These are phyloP conservation scores for Aphelenchoides besseyi DNA, from an alignment of 1,140 invertebrate species.

Conservation along the genomic window DNA sequence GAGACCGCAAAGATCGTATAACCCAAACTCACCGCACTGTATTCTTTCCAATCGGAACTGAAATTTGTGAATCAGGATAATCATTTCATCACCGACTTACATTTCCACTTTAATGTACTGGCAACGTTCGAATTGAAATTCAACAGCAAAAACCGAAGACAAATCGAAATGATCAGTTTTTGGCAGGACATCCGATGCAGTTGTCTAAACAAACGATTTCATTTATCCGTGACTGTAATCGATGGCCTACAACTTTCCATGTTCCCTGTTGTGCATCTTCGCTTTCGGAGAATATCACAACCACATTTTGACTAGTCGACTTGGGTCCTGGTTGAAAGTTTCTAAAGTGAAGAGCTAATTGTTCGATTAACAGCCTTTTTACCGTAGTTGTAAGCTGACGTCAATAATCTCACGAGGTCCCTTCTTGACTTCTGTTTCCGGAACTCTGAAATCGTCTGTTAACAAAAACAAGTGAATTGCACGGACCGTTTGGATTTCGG, in stretches of 20 bases:
- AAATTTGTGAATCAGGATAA: constrained; percentile 21
- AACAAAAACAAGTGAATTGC: neutral
- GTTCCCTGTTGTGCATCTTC: constrained; percentile 44
- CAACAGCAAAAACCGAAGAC: constrained; percentile 47
- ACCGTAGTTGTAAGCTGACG: constrained; percentile 50
- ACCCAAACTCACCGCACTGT: constrained; percentile 36
- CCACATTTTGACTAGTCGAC: constrained; percentile 6
- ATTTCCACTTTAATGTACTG: constrained; percentile 55
- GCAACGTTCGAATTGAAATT: constrained; percentile 52
- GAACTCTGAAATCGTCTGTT: constrained; percentile 37
- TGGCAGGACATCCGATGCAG: constrained; percentile 37
- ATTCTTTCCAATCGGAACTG: constrained; percentile 47
- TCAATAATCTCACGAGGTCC: constrained; percentile 49
- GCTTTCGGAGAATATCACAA: constrained; percentile 53
- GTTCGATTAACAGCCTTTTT: constrained; percentile 1
- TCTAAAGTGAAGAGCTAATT: constrained; percentile 13
- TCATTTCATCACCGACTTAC: constrained; percentile 28
- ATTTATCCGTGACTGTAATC: neutral
- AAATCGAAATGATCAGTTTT: constrained; percentile 29
- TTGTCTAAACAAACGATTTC: constrained; percentile 39
- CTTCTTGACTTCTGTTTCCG: constrained; percentile 26
- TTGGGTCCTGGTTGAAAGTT: constrained; percentile 26
- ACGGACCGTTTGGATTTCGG: constrained; percentile 43
- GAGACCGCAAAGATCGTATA: constrained; percentile 53
- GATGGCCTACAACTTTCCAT: constrained; percentile 49